Conservation (phyloP, 2,113 vertebrate genomes). For the Myxocyprinus asiaticus region DNA sequence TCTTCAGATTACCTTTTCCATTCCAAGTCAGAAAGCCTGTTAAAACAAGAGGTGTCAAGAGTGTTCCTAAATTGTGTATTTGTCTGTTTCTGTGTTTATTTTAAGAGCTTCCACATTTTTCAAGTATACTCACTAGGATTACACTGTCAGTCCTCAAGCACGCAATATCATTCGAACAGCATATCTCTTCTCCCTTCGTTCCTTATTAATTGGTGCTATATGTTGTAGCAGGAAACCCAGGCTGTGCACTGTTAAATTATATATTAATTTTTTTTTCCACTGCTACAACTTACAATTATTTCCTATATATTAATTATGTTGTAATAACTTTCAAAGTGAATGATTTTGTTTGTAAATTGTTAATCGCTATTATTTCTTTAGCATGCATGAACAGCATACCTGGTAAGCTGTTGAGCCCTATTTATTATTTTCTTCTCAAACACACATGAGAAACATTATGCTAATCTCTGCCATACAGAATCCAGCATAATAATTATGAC, state of each 20-base stretch:
- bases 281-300: too few species aligned
- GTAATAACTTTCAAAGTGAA: background rate
- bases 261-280: too few species aligned
- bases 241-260: too few species aligned
- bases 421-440: background rate
- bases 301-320: background rate
- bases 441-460: background rate
- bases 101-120: constrained; percentile 12
- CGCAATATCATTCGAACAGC: too few species aligned
- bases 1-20: constrained; percentile 13
- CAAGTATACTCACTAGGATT: background rate
- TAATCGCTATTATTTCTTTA: background rate
- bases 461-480: background rate
- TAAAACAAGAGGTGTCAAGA: constrained; percentile 24
- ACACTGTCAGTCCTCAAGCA: background rate
- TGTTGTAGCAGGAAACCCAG: too few species aligned
- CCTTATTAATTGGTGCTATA: background rate
- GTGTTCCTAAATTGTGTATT: constrained; percentile 2
- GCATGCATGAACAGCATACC: background rate
- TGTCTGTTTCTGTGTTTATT: constrained; percentile 8
- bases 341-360: background rate
- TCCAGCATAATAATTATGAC: background rate
- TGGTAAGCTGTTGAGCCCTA: background rate
- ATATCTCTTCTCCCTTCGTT: background rate
- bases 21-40: constrained; percentile 18